Conservation (phyloP, 1,140 invertebrate species). For the Steinernema khuongi region DNA sequence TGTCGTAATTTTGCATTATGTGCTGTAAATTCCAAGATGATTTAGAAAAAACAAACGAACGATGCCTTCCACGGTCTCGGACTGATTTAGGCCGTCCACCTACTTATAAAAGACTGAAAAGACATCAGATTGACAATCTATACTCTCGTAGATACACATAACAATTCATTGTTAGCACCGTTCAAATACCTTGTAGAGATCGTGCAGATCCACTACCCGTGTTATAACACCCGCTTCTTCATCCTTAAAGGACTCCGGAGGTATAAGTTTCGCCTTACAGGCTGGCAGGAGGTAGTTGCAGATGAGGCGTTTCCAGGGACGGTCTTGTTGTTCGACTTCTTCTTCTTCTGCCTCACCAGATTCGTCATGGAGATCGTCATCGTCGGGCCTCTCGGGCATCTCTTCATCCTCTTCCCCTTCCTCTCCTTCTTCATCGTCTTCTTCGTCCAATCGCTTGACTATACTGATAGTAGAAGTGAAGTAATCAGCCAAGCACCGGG, state of each 20-base stretch:
- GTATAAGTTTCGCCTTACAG: background rate
- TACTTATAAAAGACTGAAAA: no score
- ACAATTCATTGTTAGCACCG: conserved; percentile 23
- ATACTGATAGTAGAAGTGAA: background rate
- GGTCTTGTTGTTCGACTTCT: background rate
- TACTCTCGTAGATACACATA: no score
- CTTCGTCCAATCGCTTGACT: background rate
- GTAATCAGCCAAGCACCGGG: background rate
- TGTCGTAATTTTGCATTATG: no score
- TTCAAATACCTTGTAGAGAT: conserved; percentile 35
- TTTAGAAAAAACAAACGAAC: no score
- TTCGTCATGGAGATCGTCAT: background rate
- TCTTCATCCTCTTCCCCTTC: background rate
- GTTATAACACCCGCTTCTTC: conserved; percentile 18
- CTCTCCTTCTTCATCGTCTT: background rate
- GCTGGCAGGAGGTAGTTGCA: background rate
- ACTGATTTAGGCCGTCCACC: no score
- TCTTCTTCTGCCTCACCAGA: background rate
- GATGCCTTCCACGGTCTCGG: no score
- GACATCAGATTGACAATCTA: no score
- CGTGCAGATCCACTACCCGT: conserved; percentile 23
- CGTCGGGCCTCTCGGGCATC: background rate
- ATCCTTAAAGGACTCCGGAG: background rate
- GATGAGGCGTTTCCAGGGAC: background rate
- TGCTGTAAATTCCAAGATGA: no score